Percentiles rank a stretch among this genome's conserved stretches.
Evolutionary conservation across 2,113 vertebrate species (phyloP).

Genomic region (Xenotilapia longispinis): DNA sequence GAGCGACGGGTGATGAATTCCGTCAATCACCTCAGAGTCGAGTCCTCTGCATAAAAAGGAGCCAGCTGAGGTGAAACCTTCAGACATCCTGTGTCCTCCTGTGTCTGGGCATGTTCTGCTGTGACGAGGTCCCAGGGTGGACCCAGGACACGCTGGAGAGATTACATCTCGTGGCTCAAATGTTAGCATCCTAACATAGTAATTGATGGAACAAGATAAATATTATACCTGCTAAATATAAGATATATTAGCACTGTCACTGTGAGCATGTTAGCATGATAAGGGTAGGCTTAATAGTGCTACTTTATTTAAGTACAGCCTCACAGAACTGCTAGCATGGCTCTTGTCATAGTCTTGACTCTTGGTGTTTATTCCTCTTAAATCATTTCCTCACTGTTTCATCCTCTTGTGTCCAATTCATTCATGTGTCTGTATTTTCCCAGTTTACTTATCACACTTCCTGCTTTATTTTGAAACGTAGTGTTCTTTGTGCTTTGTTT

Average conservation of each 20-base stretch:
- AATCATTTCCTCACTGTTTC: background rate
- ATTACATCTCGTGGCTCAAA: rapidly evolving
- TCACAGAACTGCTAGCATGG: background rate
- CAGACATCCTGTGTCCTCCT: background rate
- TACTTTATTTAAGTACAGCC: background rate
- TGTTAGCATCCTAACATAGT: background rate
- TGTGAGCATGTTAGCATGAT: background rate
- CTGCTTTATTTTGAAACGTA: background rate
- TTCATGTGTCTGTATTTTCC: background rate
- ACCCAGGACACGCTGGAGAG: background rate
- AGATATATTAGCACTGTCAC: background rate
- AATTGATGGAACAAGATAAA: background rate
- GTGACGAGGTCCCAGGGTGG: background rate
- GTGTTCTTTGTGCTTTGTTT: background rate
- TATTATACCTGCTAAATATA: background rate
- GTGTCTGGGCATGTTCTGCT: background rate
- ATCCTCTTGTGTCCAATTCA: background rate
- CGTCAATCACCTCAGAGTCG: rapidly evolving
- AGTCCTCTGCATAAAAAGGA: background rate
- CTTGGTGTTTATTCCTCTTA: background rate
- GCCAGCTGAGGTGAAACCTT: background rate
- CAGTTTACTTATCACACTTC: background rate
- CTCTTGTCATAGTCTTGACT: background rate
- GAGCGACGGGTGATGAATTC: background rate
- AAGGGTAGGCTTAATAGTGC: background rate